phyloP scores from a whole-genome alignment of 2,113 vertebrate species.

The Brachyhypopomus occidentalis region DNA sequence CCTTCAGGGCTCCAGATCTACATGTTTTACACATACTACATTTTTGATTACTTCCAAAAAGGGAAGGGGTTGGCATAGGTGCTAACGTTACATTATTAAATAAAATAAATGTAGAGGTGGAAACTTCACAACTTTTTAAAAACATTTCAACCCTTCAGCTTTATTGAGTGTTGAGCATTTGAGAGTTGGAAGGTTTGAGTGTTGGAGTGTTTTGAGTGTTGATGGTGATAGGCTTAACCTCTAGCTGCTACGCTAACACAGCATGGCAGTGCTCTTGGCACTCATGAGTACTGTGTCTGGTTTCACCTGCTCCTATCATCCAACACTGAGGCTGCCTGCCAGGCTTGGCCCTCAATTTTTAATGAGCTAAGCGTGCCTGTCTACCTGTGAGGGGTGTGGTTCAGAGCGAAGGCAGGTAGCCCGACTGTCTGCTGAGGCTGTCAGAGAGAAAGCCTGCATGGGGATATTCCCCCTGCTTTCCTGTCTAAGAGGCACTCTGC shows the following conservation, averaged over 20 bases:
- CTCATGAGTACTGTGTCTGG: slow-evolving; percentile 53
- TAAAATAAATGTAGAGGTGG: no score
- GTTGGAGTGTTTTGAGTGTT: neutral
- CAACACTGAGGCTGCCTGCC: slow-evolving; percentile 50
- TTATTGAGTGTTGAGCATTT: no score
- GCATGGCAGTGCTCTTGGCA: slow-evolving; percentile 37
- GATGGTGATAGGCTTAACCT: slow-evolving; percentile 42
- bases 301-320: slow-evolving; percentile 64
- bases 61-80: neutral
- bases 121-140: no score
- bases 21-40: slow-evolving; percentile 32
- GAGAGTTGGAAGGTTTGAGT: neutral
- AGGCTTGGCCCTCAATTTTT: slow-evolving; percentile 68
- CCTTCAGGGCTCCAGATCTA: slow-evolving; percentile 53
- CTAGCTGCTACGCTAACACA: slow-evolving; percentile 33
- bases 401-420: slow-evolving; percentile 10
- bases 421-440: neutral
- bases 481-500: neutral
- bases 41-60: slow-evolving; percentile 33
- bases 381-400: slow-evolving; percentile 7
- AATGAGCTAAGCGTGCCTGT: slow-evolving; percentile 52
- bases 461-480: slow-evolving; percentile 3
- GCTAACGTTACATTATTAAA: neutral
- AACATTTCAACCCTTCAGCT: no score
- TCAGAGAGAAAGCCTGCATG: neutral